Evolutionary conservation across 2,888 invertebrate genomes (phyloP).

Genomic region (Scaptomyza polygonia): DNA sequence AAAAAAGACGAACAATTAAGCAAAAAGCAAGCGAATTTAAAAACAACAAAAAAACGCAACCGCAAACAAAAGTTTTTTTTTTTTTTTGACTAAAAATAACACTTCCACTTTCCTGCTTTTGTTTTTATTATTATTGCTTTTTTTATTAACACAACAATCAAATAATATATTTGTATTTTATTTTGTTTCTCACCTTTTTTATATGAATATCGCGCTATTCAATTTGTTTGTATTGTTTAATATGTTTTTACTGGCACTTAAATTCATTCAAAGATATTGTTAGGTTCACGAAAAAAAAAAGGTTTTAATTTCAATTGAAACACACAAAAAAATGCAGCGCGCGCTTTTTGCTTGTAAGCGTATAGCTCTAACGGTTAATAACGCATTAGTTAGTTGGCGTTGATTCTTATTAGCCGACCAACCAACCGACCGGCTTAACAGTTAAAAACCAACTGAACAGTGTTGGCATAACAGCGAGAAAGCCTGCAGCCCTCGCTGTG

Average conservation of each 20-base stretch:
- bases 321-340: constrained; percentile 47
- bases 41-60: constrained; percentile 31
- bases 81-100: constrained; percentile 60
- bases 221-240: constrained; percentile 33
- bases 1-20: constrained; percentile 26
- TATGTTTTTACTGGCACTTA: constrained; percentile 16
- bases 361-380: constrained; percentile 58
- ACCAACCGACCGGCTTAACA: constrained; percentile 61
- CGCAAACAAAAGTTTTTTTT: constrained; percentile 43
- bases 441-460: constrained; percentile 54
- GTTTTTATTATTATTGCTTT: constrained; percentile 28
- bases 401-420: constrained; percentile 10
- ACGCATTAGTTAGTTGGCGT: constrained; percentile 6
- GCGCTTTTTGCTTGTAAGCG: constrained; percentile 56
- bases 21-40: constrained; percentile 30
- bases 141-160: constrained; percentile 49
- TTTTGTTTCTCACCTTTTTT: constrained; percentile 65
- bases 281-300: constrained; percentile 27
- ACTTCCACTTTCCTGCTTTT: constrained; percentile 45
- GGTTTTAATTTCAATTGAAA: constrained; percentile 16
- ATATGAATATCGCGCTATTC: constrained; percentile 43
- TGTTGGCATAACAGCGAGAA: constrained; percentile 3
- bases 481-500: neutral
- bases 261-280: constrained; percentile 52
- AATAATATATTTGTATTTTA: constrained; percentile 54